Conservation (phyloP, 53 echinoderm and acorn worm species). For the Stichopus horrens region DNA sequence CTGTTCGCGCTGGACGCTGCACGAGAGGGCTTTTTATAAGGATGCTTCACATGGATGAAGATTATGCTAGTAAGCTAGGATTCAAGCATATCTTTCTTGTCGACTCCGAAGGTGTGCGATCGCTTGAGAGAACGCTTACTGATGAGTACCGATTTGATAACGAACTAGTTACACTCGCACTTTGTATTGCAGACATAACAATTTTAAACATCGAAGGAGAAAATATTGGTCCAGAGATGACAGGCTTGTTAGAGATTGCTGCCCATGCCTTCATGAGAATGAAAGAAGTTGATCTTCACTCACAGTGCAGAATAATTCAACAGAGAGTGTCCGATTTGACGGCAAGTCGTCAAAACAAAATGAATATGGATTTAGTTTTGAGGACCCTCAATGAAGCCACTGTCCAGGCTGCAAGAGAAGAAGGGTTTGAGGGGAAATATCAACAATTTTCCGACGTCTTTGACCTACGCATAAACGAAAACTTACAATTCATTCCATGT, state of each 20-base stretch:
- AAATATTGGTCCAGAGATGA: constrained; percentile 32
- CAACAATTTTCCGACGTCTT: constrained; percentile 33
- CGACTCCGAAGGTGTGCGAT: constrained; percentile 19
- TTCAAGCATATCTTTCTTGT: neutral
- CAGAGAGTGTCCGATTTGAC: constrained; percentile 32
- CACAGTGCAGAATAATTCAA: constrained; percentile 32
- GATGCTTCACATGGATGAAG: neutral
- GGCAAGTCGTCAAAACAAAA: neutral
- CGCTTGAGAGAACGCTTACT: neutral
- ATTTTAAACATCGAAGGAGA: constrained; percentile 23
- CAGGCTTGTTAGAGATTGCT: constrained; percentile 9
- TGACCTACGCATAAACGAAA: neutral
- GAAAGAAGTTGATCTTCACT: neutral
- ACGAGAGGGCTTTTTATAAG: constrained; percentile 12
- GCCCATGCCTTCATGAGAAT: constrained; percentile 31
- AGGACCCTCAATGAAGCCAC: neutral
- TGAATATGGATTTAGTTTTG: neutral
- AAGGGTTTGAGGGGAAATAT: neutral
- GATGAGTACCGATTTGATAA: constrained; percentile 17
- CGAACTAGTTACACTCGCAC: constrained; percentile 15
- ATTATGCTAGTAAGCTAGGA: neutral
- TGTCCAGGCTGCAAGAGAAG: constrained; percentile 3
- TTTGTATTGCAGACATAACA: constrained; percentile 14
- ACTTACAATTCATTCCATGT: constrained; percentile 29
- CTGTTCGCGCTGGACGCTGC: constrained; percentile 14